These are phyloP conservation scores for Dione vanillae DNA, from an alignment of 2,888 invertebrate genomes.

Conservation along the genomic window DNA sequence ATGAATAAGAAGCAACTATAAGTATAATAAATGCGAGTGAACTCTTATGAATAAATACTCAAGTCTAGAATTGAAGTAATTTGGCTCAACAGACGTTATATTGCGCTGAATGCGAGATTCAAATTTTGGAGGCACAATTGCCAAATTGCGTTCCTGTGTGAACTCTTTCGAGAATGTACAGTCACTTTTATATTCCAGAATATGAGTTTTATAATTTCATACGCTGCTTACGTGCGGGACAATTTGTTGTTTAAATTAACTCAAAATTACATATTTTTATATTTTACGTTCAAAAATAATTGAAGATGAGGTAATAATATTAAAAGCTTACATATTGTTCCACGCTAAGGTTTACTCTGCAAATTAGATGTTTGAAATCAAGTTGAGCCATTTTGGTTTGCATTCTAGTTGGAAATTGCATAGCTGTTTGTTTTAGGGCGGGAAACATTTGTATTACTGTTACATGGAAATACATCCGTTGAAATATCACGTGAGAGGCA, in stretches of 20 bases:
- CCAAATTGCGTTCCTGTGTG: constrained; percentile 31
- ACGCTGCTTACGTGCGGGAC: background rate
- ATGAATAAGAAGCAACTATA: background rate
- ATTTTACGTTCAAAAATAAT: background rate
- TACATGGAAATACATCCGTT: background rate
- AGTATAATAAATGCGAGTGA: constrained; percentile 4
- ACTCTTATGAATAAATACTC: constrained; percentile 31
- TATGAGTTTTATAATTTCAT: constrained; percentile 13
- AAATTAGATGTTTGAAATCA: constrained; percentile 10
- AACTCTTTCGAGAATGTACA: constrained; percentile 23
- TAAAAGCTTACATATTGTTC: background rate
- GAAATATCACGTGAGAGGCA: background rate
- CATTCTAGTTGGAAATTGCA: background rate
- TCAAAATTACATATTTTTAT: too few species aligned
- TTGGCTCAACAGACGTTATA: constrained; percentile 30
- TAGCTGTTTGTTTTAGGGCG: background rate
- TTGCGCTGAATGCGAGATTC: constrained; percentile 27
- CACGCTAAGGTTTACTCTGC: background rate
- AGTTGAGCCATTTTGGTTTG: background rate
- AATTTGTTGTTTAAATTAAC: background rate
- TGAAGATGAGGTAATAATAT: background rate
- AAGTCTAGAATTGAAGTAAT: constrained; percentile 32
- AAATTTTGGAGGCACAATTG: constrained; percentile 32
- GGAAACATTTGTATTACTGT: constrained; percentile 4
- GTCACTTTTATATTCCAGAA: constrained; percentile 14